Base-by-base conservation (phyloP, 1,140 invertebrate genomes). In the Lepidostoma basale region DNA sequence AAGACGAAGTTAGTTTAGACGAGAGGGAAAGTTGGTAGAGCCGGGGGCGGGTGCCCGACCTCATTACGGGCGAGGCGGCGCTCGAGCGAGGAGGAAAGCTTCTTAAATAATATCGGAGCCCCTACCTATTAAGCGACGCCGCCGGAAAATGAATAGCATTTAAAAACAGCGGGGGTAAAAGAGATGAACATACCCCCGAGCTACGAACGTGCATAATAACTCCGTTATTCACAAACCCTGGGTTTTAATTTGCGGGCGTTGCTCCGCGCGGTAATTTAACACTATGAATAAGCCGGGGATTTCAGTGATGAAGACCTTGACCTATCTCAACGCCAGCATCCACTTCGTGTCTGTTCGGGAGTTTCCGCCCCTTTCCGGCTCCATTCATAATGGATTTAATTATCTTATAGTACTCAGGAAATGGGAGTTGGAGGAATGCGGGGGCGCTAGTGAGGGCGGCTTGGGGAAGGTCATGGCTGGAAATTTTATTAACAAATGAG, bases 381-480 rank as follows among this genome's bases (percentile, higher is more conserved):
- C 63, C 70, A 67, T 68, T 73, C 70, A 69, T 73, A 73, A 73
- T 73, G 70, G 70, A 73, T 69, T 73, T 73, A 73, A 73, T 73
- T 73, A 73, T 69, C 67, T 63, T 67, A 30, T 39, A 36, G 65
- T 67, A 60, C 62, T 64, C 42, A 54, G 49, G 49, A 54, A 54
- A 1, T 28, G 49, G n/a, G 62, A 49, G 52, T 14, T 9, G 20
- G 10, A 18, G n/a, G 49, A 14, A 16, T 8, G 25, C 25, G 49
- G 22, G 18, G 12, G 26, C 3, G 6, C 20, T 12, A 6, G 8
- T 33, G n/a, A 28, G 49, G 18, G 44, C 14, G 40, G 52, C 33
- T 58, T 72, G 70, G 16, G 66, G 25, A 45, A 68, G 66, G 70
- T 72, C 66, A 56, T 16, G 65, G 16, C 3, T 26, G 44, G 36